A percentile compares a stretch with the other conserved stretches of the same genome.
These are phyloP conservation scores for Yponomeuta cagnagella DNA, from an alignment of 2,888 invertebrate species.

Conservation along the genomic window DNA sequence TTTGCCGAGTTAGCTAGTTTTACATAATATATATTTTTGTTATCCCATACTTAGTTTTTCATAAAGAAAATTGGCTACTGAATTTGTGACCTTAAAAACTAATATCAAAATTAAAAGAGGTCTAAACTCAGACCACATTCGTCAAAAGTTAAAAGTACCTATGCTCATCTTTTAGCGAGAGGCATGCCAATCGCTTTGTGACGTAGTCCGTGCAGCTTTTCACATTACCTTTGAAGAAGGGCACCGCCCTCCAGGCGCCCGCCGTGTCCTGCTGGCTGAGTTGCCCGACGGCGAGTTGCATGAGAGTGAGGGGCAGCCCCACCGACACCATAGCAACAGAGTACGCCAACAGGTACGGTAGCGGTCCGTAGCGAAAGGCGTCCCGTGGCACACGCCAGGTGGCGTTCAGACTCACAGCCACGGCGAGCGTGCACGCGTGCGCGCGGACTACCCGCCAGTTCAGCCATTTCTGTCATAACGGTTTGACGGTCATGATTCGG, in stretches of 20 bases:
- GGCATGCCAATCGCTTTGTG: too few relatives aligned
- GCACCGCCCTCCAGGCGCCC: constrained; percentile 79
- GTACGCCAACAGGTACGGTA: constrained; percentile 71
- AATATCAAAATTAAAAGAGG: too few relatives aligned
- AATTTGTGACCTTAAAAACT: too few relatives aligned
- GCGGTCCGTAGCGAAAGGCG: constrained; percentile 60
- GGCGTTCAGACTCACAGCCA: constrained; percentile 74
- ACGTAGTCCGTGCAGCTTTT: too few relatives aligned
- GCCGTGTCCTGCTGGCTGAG: constrained; percentile 79
- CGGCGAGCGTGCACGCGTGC: constrained; percentile 68
- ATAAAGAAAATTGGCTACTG: too few relatives aligned
- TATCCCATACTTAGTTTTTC: too few relatives aligned
- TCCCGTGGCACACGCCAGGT: constrained; percentile 77
- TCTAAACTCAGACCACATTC: too few relatives aligned
- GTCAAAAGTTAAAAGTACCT: too few relatives aligned
- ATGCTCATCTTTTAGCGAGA: too few relatives aligned
- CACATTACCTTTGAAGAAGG: constrained; percentile 74
- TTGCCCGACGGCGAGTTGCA: constrained; percentile 79
- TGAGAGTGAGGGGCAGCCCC: constrained; percentile 74
- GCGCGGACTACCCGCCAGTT: constrained; percentile 44
- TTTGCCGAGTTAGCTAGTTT: too few relatives aligned
- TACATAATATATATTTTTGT: too few relatives aligned
- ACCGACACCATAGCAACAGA: constrained; percentile 62
- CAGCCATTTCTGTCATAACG: constrained; percentile 34
- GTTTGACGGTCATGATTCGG: too few relatives aligned